These are phyloP conservation scores for Orcinus orca DNA, from an alignment of 2,113 vertebrate genomes.

Conservation along the genomic window DNA sequence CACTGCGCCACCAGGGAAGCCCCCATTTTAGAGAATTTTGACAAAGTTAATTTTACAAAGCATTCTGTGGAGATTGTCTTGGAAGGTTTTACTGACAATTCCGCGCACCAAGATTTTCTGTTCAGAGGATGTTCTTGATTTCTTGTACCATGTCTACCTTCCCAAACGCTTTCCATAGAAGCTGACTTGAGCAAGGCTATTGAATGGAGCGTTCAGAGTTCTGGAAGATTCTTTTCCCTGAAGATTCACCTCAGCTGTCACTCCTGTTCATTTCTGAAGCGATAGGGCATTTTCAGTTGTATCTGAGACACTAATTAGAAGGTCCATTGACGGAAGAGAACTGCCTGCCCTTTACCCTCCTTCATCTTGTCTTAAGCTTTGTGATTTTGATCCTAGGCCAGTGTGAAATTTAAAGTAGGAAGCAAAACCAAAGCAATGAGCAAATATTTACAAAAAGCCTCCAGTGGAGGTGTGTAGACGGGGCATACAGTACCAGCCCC, in stretches of 20 bases:
- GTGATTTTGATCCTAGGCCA: background rate
- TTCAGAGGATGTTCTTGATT: background rate
- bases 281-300: background rate
- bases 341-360: background rate
- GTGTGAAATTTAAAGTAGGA: background rate
- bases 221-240: background rate
- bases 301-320: background rate
- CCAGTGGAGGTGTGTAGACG: background rate
- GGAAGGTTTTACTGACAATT: background rate
- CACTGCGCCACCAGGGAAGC: no score
- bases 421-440: conserved; percentile 14
- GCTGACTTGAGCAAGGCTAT: background rate
- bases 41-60: background rate
- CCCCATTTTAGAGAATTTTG: background rate
- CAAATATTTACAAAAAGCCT: background rate
- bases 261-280: background rate
- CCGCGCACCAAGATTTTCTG: background rate
- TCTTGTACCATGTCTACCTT: background rate
- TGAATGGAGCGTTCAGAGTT: background rate
- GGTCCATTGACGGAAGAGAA: background rate
- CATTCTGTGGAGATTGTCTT: background rate
- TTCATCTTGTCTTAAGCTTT: background rate
- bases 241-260: background rate
- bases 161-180: background rate
- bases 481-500: background rate